phyloP scores from a whole-genome alignment of 2,797 vertebrate species.

The Acomys russatus region DNA sequence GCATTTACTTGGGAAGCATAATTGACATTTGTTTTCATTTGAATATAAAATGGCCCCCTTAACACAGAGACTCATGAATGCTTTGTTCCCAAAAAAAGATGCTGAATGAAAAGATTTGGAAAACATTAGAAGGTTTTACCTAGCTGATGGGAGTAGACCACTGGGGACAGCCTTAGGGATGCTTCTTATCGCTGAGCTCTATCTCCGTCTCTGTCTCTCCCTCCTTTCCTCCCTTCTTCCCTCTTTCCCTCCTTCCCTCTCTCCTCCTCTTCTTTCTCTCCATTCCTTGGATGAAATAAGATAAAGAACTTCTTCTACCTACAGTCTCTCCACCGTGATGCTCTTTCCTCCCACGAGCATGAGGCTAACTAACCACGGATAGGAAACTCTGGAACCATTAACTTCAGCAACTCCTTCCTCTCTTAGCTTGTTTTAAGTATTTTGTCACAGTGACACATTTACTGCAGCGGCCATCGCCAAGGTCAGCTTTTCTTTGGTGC shows the following conservation, averaged over 20 bases:
- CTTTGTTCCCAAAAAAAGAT: neutral
- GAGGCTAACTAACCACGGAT: neutral
- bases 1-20: neutral
- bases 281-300: neutral
- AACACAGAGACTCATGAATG: neutral
- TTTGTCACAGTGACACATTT: neutral
- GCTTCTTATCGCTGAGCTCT: neutral
- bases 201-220: neutral
- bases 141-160: neutral
- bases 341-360: neutral
- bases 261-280: neutral
- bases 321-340: neutral
- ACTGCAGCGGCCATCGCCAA: neutral
- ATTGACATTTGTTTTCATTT: neutral
- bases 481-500: neutral
- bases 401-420: no score
- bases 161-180: no score
- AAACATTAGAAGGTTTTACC: neutral
- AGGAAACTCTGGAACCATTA: neutral
- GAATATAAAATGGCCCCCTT: neutral
- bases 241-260: neutral
- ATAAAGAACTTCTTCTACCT: neutral
- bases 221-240: fast-evolving
- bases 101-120: neutral
- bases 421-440: neutral